Percentiles rank a stretch among this genome's conserved stretches.
phyloP scores from a whole-genome alignment of 2,888 invertebrate species.

The Neoaliturus tenellus region DNA sequence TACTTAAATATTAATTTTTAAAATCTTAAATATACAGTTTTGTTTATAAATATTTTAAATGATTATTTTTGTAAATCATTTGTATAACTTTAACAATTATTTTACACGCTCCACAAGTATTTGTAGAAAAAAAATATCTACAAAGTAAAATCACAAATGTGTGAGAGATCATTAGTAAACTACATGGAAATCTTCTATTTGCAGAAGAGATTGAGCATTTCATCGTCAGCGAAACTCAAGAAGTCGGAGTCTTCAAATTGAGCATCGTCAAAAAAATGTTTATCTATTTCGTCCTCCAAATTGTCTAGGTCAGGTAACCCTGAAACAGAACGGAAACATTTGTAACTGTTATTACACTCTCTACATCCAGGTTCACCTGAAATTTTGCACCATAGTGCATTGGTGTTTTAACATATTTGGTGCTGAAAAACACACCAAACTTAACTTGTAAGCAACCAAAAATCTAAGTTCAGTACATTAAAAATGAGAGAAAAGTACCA shows the following conservation, averaged over 20 bases:
- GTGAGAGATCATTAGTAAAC: slow-evolving; percentile 18
- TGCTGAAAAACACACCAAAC: too few relatives aligned
- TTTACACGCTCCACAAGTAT: not conserved
- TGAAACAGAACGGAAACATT: not conserved
- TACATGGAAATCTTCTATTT: not conserved
- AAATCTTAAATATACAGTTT: not conserved
- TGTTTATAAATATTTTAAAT: not conserved
- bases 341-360: too few relatives aligned
- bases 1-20: not conserved
- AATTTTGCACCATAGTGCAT: too few relatives aligned
- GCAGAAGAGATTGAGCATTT: slow-evolving; percentile 1
- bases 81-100: not conserved
- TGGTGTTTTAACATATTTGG: too few relatives aligned
- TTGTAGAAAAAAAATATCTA: not conserved
- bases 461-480: too few relatives aligned
- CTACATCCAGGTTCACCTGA: too few relatives aligned
- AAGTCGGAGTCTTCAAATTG: not conserved
- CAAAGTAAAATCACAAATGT: not conserved
- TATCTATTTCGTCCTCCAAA: not conserved
- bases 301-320: not conserved
- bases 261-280: not conserved
- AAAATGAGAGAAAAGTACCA: too few relatives aligned
- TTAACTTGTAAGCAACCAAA: too few relatives aligned
- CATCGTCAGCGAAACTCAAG: slow-evolving; percentile 17
- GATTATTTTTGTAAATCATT: not conserved